phyloP scores from a whole-genome alignment of 1,140 invertebrate genomes.

The Atta colombica region DNA sequence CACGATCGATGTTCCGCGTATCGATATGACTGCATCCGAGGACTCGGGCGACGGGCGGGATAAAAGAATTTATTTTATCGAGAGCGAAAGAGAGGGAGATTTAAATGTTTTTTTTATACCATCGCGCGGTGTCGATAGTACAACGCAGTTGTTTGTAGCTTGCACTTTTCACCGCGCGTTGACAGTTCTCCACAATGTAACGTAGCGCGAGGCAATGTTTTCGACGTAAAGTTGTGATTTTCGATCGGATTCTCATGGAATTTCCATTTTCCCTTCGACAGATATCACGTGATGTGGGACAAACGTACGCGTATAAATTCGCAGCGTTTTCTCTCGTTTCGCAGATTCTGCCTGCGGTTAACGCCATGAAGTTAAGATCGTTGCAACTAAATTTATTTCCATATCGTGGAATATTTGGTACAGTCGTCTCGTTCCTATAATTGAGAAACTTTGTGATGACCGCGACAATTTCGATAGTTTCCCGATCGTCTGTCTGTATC shows the following conservation, averaged over 20 bases:
- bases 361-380: background rate
- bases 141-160: conserved; percentile 52
- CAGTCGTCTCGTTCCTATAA: background rate
- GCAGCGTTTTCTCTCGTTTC: background rate
- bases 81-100: conserved; percentile 1
- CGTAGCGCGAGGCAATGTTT: conserved; percentile 22
- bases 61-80: conserved; percentile 59
- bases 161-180: conserved; percentile 41
- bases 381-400: background rate
- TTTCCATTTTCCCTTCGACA: conserved; percentile 31
- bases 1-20: conserved; percentile 39
- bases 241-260: background rate
- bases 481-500: background rate
- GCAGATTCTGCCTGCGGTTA: background rate
- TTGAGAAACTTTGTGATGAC: conserved; percentile 12
- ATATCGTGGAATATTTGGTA: no score
- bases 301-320: conserved; percentile 22
- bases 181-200: conserved; percentile 51
- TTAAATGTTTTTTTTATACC: conserved; percentile 60
- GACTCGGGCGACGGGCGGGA: conserved; percentile 23
- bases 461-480: conserved; percentile 16
- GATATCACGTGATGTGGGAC: conserved; percentile 38
- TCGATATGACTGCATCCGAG: conserved; percentile 53
- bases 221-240: conserved; percentile 38
- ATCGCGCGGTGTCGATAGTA: conserved; percentile 31